Evolutionary conservation across 2,113 vertebrate species (phyloP).

Genomic region (Dryoscopus gambensis): DNA sequence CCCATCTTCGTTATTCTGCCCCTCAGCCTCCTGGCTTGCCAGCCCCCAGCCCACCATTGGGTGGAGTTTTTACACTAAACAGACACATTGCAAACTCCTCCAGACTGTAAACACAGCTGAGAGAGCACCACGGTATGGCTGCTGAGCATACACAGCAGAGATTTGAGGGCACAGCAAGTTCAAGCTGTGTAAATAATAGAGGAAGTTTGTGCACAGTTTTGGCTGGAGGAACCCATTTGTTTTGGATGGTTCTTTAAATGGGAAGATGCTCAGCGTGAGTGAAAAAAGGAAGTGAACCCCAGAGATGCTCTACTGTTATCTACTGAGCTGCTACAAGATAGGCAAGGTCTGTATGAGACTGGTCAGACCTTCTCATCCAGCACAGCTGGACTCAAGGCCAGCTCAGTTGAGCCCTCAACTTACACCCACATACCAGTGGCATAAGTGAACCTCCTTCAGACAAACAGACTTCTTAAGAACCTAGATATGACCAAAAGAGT

Average conservation of each 20-base stretch:
- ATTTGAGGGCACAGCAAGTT: slow-evolving; percentile 31
- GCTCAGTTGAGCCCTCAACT: background rate
- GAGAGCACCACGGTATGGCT: slow-evolving; percentile 1
- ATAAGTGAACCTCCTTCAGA: background rate
- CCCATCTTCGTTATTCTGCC: background rate
- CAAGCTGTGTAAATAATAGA: slow-evolving; percentile 55
- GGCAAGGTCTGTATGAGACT: background rate
- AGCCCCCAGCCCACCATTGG: background rate
- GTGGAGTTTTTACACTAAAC: slow-evolving; percentile 57
- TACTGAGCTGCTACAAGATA: background rate
- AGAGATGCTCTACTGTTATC: background rate
- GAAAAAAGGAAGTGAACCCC: slow-evolving; percentile 27
- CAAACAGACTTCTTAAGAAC: background rate
- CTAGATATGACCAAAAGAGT: background rate
- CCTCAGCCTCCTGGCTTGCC: background rate
- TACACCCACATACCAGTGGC: background rate
- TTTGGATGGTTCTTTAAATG: slow-evolving; percentile 38
- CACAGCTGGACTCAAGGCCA: background rate
- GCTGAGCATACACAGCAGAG: slow-evolving; percentile 39
- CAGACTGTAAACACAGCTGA: slow-evolving; percentile 74
- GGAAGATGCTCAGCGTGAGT: slow-evolving; percentile 21
- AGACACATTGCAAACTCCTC: slow-evolving; percentile 46
- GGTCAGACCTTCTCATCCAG: background rate
- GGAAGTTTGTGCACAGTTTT: slow-evolving; percentile 46
- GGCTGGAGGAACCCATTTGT: slow-evolving; percentile 39